Evolutionary conservation across 2,797 vertebrate genomes (phyloP).

Genomic region (Selene dorsalis): DNA sequence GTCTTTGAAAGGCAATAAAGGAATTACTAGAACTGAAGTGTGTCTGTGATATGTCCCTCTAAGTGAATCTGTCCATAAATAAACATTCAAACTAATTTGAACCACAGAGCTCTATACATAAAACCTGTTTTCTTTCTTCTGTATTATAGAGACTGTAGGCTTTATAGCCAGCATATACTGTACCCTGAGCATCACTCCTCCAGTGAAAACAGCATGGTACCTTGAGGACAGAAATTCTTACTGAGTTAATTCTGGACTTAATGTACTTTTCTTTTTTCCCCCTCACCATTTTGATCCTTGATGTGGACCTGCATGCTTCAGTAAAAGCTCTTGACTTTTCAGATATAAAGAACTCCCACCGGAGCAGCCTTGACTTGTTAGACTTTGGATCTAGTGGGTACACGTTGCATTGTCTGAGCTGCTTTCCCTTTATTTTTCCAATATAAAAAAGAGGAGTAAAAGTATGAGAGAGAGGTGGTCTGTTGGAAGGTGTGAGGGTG

Average conservation of each 20-base stretch:
- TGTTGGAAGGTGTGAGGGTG: constrained; percentile 37
- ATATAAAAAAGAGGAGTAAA: constrained; percentile 29
- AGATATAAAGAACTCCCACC: constrained; percentile 51
- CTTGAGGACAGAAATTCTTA: constrained; percentile 22
- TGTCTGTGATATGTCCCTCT: neutral
- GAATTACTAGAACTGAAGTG: neutral
- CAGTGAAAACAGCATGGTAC: constrained; percentile 20
- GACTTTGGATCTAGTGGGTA: constrained; percentile 40
- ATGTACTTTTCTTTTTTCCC: constrained; percentile 17
- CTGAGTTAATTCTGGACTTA: constrained; percentile 42
- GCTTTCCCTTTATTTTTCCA: constrained; percentile 39
- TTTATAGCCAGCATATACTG: neutral
- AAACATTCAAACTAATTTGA: neutral
- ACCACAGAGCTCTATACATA: neutral
- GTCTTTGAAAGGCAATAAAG: neutral
- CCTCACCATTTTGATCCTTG: constrained; percentile 44
- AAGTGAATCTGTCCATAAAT: too few species aligned
- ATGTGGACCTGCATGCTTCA: constrained; percentile 36
- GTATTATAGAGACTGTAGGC: neutral
- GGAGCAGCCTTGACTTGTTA: constrained; percentile 62
- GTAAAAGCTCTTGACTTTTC: constrained; percentile 56
- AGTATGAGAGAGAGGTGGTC: constrained; percentile 17
- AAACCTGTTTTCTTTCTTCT: neutral
- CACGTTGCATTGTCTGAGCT: constrained; percentile 22
- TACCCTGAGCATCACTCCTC: neutral